Base-by-base conservation (phyloP, 2,888 invertebrate genomes). In the Lacanobia oleracea region DNA sequence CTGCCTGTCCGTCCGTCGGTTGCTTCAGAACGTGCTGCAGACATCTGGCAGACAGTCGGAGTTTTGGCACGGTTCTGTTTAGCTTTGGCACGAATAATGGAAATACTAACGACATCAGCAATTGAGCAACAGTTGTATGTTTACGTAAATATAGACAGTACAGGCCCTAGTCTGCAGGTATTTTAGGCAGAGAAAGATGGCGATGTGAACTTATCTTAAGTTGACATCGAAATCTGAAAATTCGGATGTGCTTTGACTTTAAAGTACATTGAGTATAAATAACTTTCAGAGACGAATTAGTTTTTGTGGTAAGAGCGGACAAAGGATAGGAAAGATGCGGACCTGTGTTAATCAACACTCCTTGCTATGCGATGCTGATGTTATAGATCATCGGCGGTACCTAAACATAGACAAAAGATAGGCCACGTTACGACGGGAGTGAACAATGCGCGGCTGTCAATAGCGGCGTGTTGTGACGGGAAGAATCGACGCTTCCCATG, bases 21-120 rank as follows among this genome's bases (percentile, higher is more conserved):
- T 37, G 51, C 43, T 56, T 61, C 61, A 37, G 56, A 45, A 53
- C 9, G n/a, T 51, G 27, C 43, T 53, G 60, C 33, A 64, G 53
- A 71, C 67, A 53, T 82, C 70, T 78, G 63, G 72, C 54, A 64
- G 82, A 82, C 72, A 37, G 56, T 40, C 40, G 48, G 37, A 40
- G 40, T 63, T 60, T 50, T 61, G 72, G 64, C 79, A 82, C 72
- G 50, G 51, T 27, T 70, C n/a, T 18, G 3, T 69, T 37, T 40
- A 65, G 57, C 62, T 67, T 77, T 67, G n/a, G 40, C 63, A 63
- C 59, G 56, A 56, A 56, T 66, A 23, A 45, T 59, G 37, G 37
- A n/a, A 40, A 56, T 21, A 33, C 40, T 23, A 33, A 53, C n/a
- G 7, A 53, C 33, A 48, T 37, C 53, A 71, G 27, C 27, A 33